Percentiles rank a stretch among this genome's conserved stretches.
These are phyloP conservation scores for Cotesia congregata DNA, from an alignment of 2,888 invertebrate species.

Conservation along the genomic window DNA sequence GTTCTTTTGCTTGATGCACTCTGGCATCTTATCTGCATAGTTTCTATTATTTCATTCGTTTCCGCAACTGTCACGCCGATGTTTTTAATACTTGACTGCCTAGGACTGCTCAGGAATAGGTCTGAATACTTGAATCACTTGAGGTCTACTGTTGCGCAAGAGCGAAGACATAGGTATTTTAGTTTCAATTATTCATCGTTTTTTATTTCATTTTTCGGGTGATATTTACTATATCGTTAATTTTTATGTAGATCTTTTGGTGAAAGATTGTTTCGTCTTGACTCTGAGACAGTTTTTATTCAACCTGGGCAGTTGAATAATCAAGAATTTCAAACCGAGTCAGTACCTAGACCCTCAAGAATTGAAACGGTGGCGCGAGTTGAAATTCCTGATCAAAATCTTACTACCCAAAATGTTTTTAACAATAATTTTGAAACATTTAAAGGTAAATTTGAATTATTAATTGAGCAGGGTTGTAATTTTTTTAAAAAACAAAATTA, in stretches of 20 bases:
- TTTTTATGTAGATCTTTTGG: slow-evolving; percentile 45
- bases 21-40: slow-evolving; percentile 57
- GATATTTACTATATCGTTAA: neutral
- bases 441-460: neutral
- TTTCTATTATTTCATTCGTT: slow-evolving; percentile 45
- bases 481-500: neutral
- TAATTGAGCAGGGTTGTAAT: neutral
- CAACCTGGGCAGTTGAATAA: slow-evolving; percentile 49
- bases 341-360: slow-evolving; percentile 31
- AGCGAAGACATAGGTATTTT: slow-evolving; percentile 48
- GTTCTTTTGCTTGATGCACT: slow-evolving; percentile 47
- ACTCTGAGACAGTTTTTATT: slow-evolving; percentile 51
- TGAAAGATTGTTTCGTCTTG: slow-evolving; percentile 53
- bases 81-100: slow-evolving; percentile 48
- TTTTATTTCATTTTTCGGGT: no score
- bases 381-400: slow-evolving; percentile 18
- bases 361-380: slow-evolving; percentile 31
- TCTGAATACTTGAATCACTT: slow-evolving; percentile 57
- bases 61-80: slow-evolving; percentile 44
- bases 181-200: neutral
- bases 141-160: slow-evolving; percentile 49
- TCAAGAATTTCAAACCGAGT: slow-evolving; percentile 29
- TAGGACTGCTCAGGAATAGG: slow-evolving; percentile 56
- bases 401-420: neutral
- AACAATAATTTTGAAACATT: neutral